Conservation (phyloP, 64 coral and sea anemone genomes). For the Stichodactyla mertensii region DNA sequence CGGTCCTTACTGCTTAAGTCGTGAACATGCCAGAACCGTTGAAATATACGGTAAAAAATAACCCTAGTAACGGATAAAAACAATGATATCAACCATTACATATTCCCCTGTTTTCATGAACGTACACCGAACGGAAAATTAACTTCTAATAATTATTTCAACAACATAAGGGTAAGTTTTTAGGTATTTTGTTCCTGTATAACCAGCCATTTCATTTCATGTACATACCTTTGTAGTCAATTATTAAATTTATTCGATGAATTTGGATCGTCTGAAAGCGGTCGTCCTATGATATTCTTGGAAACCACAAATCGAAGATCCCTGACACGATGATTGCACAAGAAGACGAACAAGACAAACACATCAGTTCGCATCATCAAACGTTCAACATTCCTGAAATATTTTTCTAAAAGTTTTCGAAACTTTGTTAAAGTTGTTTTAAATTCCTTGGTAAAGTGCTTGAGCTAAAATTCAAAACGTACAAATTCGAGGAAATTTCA, state of each 20-base stretch:
- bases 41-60: neutral
- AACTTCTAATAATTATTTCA: neutral
- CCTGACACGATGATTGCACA: neutral
- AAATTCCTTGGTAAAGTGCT: neutral
- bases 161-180: neutral
- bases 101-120: neutral
- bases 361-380: neutral
- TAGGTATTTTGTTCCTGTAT: neutral
- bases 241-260: conserved; percentile 1
- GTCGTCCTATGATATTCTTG: neutral
- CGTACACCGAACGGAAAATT: neutral
- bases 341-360: neutral
- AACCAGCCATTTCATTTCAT: neutral
- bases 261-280: neutral
- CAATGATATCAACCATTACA: neutral
- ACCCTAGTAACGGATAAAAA: neutral
- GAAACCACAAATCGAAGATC: neutral
- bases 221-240: neutral
- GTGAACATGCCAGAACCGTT: no score
- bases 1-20: no score
- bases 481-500: neutral
- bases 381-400: neutral
- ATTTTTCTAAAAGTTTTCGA: neutral
- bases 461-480: neutral
- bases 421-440: neutral